These are phyloP conservation scores for Philantomba maxwellii DNA, from an alignment of 2,113 vertebrate genomes.

Conservation along the genomic window DNA sequence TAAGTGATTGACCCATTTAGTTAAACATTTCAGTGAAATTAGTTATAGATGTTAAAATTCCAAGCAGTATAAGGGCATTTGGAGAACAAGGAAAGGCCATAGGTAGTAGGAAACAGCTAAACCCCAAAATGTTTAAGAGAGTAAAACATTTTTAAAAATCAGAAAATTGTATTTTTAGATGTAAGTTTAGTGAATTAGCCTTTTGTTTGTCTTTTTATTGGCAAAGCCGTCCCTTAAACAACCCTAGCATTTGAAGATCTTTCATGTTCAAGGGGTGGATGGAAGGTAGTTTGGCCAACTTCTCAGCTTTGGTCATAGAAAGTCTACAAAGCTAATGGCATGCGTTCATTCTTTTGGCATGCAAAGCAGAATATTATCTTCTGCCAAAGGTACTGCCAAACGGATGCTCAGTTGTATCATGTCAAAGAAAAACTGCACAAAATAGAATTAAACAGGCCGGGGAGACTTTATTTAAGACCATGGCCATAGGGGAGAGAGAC, in stretches of 20 bases:
- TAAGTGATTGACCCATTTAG: constrained; percentile 32
- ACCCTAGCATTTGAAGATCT: not conserved
- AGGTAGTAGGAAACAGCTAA: not conserved
- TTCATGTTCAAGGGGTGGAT: not conserved
- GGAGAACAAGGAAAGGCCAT: not conserved
- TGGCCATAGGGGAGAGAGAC: not conserved
- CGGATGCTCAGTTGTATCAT: fast-evolving
- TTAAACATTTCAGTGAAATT: not conserved
- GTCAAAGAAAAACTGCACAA: not conserved
- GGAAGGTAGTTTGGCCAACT: not conserved
- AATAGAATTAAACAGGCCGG: not conserved
- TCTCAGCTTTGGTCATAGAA: not conserved
- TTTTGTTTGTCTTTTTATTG: not conserved
- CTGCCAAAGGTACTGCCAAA: not conserved
- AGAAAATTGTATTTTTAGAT: not conserved
- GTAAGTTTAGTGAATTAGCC: not conserved
- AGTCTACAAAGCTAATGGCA: not conserved
- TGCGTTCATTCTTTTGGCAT: not conserved
- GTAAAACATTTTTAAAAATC: not conserved
- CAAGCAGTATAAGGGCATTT: not conserved
- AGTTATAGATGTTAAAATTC: not conserved
- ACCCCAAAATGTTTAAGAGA: not conserved
- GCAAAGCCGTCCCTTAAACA: not conserved
- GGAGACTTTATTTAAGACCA: not conserved
- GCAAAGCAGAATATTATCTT: not conserved